phyloP scores from a whole-genome alignment of 1,140 invertebrate genomes.

The Lamellibrachia luymesi region DNA sequence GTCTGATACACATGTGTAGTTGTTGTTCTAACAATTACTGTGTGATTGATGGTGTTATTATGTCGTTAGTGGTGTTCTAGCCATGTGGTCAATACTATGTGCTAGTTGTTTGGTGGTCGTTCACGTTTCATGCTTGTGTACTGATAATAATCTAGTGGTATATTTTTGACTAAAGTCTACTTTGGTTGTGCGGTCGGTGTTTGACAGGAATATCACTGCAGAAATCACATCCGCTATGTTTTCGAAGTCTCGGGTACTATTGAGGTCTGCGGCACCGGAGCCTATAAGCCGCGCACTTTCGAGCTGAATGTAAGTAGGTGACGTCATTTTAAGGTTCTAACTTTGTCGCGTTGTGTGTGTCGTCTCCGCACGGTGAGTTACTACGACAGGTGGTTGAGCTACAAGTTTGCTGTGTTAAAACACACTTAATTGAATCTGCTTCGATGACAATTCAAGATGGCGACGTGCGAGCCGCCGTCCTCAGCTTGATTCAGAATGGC shows the following conservation, averaged over 20 bases:
- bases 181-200: not conserved
- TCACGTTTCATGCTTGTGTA: no score
- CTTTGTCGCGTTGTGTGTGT: not conserved
- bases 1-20: no score
- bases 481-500: no score
- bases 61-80: no score
- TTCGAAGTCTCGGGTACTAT: not conserved
- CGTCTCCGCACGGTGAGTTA: not conserved
- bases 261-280: not conserved
- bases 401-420: not conserved
- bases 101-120: not conserved
- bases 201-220: not conserved
- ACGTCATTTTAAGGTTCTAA: not conserved
- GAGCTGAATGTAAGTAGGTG: not conserved
- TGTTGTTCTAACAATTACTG: no score
- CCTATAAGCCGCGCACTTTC: not conserved
- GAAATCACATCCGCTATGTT: not conserved
- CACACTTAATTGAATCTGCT: no score
- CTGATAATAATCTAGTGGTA: no score
- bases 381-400: not conserved
- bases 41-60: no score
- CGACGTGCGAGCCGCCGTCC: no score
- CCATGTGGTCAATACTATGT: no score
- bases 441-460: no score
- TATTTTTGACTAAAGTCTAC: no score